Percentiles rank a stretch among this genome's conserved stretches.
Conservation (phyloP, 2,113 vertebrate genomes). For the Oryzias woworae region DNA sequence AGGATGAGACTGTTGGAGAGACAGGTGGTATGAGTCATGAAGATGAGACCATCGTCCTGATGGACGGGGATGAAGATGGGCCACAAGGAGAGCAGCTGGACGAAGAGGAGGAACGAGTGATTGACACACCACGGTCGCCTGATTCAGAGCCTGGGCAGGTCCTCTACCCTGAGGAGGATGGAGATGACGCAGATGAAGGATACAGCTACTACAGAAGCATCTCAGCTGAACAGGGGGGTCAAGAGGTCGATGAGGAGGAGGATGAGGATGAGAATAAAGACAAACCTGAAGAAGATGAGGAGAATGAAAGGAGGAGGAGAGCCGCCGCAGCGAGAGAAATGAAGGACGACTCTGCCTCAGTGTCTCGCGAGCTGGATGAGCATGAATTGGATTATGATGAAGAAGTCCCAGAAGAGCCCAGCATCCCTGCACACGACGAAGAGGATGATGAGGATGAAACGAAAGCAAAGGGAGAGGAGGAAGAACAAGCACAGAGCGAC, state of each 20-base stretch:
- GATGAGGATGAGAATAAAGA: slow-evolving; percentile 46
- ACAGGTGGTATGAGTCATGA: slow-evolving; percentile 66
- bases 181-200: slow-evolving; percentile 50
- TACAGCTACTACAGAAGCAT: slow-evolving; percentile 27
- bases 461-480: slow-evolving; percentile 62
- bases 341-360: slow-evolving; percentile 89
- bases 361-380: slow-evolving; percentile 92
- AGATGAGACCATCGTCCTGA: slow-evolving; percentile 76
- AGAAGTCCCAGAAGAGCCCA: slow-evolving; percentile 92
- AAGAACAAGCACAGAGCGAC: slow-evolving; percentile 72
- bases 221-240: slow-evolving; percentile 7
- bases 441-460: slow-evolving; percentile 82
- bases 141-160: slow-evolving; percentile 82
- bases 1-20: slow-evolving; percentile 77
- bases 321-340: slow-evolving; percentile 77
- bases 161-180: slow-evolving; percentile 52
- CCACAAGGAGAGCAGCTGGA: slow-evolving; percentile 66
- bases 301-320: slow-evolving; percentile 58
- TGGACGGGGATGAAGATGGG: slow-evolving; percentile 76
- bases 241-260: slow-evolving; percentile 70
- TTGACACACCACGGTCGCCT: slow-evolving; percentile 84
- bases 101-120: slow-evolving; percentile 66
- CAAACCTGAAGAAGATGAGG: slow-evolving; percentile 30
- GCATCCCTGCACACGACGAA: slow-evolving; percentile 68
- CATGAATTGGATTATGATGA: slow-evolving; percentile 97